Percentiles rank a stretch among this genome's conserved stretches.
phyloP scores from a whole-genome alignment of 2,888 invertebrate genomes.

The Alsophila aescularia region DNA sequence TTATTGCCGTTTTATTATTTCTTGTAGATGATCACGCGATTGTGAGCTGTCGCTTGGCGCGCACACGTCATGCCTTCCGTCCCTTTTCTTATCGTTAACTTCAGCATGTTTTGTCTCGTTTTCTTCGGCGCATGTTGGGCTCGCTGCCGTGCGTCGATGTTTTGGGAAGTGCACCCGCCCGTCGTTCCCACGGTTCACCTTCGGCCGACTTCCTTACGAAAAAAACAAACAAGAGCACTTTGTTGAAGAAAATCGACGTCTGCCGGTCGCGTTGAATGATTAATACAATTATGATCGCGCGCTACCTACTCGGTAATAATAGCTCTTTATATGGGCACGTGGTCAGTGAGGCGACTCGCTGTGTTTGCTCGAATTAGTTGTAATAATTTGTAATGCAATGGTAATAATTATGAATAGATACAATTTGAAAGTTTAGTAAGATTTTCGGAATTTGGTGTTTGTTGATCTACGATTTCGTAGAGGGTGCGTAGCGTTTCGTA shows the following conservation, averaged over 20 bases:
- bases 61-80: constrained; percentile 77
- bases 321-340: constrained; percentile 79
- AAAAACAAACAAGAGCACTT: constrained; percentile 84
- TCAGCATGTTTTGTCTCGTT: constrained; percentile 56
- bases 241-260: constrained; percentile 85
- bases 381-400: constrained; percentile 41
- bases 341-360: constrained; percentile 48
- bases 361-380: constrained; percentile 44
- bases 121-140: constrained; percentile 74
- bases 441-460: constrained; percentile 2
- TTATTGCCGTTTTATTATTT: constrained; percentile 85
- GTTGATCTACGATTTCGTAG: constrained; percentile 16
- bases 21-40: constrained; percentile 85
- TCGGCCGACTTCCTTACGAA: constrained; percentile 84
- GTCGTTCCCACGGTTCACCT: constrained; percentile 84
- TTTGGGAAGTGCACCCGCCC: constrained; percentile 85
- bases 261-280: constrained; percentile 83
- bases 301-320: constrained; percentile 79
- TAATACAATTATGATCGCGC: constrained; percentile 83
- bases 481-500: constrained; percentile 13
- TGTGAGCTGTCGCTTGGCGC: constrained; percentile 83
- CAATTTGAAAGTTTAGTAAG: constrained; percentile 16
- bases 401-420: constrained; percentile 35
- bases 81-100: constrained; percentile 45
- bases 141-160: constrained; percentile 84